phyloP scores from a whole-genome alignment of 2,888 invertebrate genomes.

The Laspeyria flexula region DNA sequence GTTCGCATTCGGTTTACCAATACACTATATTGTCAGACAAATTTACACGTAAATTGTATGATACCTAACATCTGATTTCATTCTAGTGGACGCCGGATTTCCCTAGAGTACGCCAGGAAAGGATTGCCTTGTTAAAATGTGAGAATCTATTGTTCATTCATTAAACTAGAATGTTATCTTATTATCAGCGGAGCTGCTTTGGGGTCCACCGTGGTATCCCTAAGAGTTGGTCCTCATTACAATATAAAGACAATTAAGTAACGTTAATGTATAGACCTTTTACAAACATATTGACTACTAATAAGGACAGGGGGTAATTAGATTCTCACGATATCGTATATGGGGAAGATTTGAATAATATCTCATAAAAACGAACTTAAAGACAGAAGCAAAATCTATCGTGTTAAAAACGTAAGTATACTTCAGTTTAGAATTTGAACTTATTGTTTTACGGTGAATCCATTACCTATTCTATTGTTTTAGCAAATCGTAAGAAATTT shows the following conservation, averaged over 20 bases:
- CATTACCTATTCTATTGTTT: too few relatives aligned
- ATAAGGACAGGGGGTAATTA: conserved; percentile 9
- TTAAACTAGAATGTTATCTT: conserved; percentile 46
- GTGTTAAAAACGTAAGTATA: too few relatives aligned
- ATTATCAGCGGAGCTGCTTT: conserved; percentile 34
- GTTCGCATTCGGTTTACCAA: too few relatives aligned
- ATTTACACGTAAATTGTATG: too few relatives aligned
- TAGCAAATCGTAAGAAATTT: too few relatives aligned
- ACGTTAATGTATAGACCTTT: conserved; percentile 25
- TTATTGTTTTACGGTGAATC: too few relatives aligned
- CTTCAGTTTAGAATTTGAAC: too few relatives aligned
- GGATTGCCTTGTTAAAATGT: conserved; percentile 37
- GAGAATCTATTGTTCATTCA: conserved; percentile 49
- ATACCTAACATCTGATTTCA: neutral
- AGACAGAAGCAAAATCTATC: too few relatives aligned
- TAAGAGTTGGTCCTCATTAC: conserved; percentile 34
- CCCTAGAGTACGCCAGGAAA: conserved; percentile 36
- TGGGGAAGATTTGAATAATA: neutral
- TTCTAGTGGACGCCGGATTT: conserved; percentile 26
- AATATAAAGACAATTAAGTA: conserved; percentile 36
- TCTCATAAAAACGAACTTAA: too few relatives aligned
- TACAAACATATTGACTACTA: conserved; percentile 15
- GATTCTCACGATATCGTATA: conserved; percentile 4
- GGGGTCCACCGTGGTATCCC: conserved; percentile 35
- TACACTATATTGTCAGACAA: too few relatives aligned